These are phyloP conservation scores for Harpagifer antarcticus DNA, from an alignment of 2,797 vertebrate species.

Conservation along the genomic window DNA sequence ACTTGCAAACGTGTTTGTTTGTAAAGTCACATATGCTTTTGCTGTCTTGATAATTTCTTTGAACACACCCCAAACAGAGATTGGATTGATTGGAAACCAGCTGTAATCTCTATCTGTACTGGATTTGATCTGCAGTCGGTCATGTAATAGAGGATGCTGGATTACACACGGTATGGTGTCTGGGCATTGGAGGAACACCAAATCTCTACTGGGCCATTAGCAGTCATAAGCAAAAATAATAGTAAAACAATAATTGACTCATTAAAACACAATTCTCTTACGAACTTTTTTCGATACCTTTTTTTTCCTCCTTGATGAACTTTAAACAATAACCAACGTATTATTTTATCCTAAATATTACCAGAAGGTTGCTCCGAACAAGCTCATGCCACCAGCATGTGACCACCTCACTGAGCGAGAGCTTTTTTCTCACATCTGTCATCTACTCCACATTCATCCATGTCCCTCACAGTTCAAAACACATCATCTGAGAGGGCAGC, in stretches of 20 bases:
- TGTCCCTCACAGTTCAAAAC: neutral
- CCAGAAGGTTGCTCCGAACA: neutral
- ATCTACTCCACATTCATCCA: conserved; percentile 11
- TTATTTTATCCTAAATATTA: neutral
- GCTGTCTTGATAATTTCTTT: neutral
- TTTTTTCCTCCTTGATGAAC: neutral
- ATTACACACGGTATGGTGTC: conserved; percentile 45
- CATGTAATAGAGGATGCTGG: conserved; percentile 46
- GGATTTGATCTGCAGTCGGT: conserved; percentile 51
- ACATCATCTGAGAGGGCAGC: conserved; percentile 16
- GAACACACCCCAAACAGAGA: conserved; percentile 17
- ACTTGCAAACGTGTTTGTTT: neutral
- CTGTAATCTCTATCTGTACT: conserved; percentile 56
- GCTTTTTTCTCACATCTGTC: conserved; percentile 30
- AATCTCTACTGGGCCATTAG: conserved; percentile 3
- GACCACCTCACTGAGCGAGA: conserved; percentile 14
- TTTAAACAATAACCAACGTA: neutral
- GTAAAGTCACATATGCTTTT: neutral
- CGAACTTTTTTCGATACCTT: neutral
- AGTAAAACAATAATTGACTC: too few species aligned
- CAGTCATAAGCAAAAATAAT: too few species aligned
- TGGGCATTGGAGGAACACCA: conserved; percentile 8
- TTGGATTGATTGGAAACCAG: conserved; percentile 53
- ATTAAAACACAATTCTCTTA: too few species aligned
- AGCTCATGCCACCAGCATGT: neutral